Evolutionary conservation across 1,140 invertebrate genomes (phyloP).

Genomic region (Ostrea denselamellosa): DNA sequence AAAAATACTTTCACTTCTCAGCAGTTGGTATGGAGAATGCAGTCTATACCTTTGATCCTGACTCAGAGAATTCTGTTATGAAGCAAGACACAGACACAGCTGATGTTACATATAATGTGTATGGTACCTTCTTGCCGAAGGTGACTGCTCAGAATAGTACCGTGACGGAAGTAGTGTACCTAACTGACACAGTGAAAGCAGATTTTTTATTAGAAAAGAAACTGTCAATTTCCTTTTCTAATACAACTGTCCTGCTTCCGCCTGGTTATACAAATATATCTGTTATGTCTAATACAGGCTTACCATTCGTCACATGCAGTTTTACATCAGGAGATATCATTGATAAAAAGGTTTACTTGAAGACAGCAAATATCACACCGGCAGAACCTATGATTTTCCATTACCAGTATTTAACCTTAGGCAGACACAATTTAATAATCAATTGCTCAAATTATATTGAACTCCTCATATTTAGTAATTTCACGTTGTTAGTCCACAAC

Average conservation of each 20-base stretch:
- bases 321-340: conserved; percentile 43
- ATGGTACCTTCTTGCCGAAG: conserved; percentile 22
- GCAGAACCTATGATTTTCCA: conserved; percentile 33
- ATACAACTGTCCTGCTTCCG: conserved; percentile 33
- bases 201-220: conserved; percentile 25
- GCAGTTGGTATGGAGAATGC: not conserved
- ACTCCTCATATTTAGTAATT: not conserved
- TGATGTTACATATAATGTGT: not conserved
- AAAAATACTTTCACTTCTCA: not conserved
- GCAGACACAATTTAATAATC: conserved; percentile 44
- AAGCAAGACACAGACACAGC: not conserved
- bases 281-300: not conserved
- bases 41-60: conserved; percentile 31
- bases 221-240: conserved; percentile 11
- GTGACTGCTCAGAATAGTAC: not conserved
- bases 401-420: conserved; percentile 48
- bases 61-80: not conserved
- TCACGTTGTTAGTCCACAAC: conserved; percentile 35
- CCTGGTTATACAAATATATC: conserved; percentile 33
- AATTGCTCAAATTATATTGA: conserved; percentile 51
- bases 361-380: conserved; percentile 45
- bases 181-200: not conserved
- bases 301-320: conserved; percentile 31
- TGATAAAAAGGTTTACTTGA: not conserved
- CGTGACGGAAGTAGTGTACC: conserved; percentile 10